These are phyloP conservation scores for Hemibagrus guttatus DNA, from an alignment of 2,797 vertebrate species.

Conservation along the genomic window DNA sequence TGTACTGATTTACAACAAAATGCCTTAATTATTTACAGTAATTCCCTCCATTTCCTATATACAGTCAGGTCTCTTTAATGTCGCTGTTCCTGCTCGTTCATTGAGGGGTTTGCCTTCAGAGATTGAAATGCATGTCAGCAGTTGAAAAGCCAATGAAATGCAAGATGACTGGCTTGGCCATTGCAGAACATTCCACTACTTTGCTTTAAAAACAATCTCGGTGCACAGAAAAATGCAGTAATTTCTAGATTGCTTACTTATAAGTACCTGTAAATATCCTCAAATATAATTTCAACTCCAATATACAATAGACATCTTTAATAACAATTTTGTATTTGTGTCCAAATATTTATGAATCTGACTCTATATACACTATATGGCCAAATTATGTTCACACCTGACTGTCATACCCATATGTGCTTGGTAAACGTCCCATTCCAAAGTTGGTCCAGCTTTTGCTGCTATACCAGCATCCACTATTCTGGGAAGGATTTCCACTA, in stretches of 20 bases:
- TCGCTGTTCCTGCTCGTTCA: neutral
- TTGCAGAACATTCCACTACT: neutral
- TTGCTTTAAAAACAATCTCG: neutral
- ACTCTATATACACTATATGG: neutral
- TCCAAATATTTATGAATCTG: neutral
- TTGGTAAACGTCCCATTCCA: neutral
- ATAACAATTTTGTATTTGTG: neutral
- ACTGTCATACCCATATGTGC: no score
- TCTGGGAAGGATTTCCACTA: neutral
- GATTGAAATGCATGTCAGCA: neutral
- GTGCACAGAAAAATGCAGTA: neutral
- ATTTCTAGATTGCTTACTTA: neutral
- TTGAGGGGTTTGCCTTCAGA: neutral
- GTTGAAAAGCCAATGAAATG: neutral
- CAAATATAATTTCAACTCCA: neutral
- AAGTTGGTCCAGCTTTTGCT: neutral
- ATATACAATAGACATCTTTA: neutral
- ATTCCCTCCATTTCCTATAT: neutral
- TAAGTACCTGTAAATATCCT: neutral
- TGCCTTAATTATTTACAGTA: neutral
- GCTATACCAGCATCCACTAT: neutral
- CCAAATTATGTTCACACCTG: neutral
- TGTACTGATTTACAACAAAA: neutral
- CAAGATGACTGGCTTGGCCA: neutral
- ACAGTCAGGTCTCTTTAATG: slow-evolving; percentile 1